Percentiles rank a stretch among this genome's conserved stretches.
Conservation (phyloP, 2,113 vertebrate species). For the Daubentonia madagascariensis region DNA sequence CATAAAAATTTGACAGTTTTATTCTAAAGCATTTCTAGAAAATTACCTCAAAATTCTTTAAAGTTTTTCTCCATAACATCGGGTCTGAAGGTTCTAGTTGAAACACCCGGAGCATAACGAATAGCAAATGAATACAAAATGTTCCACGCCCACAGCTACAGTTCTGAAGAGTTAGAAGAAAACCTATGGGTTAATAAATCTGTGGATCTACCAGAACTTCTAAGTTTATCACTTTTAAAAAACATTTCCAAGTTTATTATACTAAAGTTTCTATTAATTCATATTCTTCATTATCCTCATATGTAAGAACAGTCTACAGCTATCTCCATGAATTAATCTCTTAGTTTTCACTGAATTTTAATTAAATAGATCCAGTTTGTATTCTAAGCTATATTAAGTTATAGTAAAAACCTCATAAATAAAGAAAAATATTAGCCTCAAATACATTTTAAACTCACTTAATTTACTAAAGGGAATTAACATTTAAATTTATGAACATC, state of each 20-base stretch:
- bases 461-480: neutral
- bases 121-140: slow-evolving; percentile 92
- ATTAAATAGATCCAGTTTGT: neutral
- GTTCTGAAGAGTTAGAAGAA: slow-evolving; percentile 83
- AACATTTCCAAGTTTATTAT: neutral
- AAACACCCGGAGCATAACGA: slow-evolving; percentile 93
- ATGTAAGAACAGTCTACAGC: neutral
- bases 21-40: neutral
- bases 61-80: slow-evolving; percentile 92
- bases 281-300: neutral
- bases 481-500: neutral
- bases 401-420: neutral
- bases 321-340: neutral
- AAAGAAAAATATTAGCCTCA: neutral
- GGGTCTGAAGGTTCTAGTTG: slow-evolving; percentile 91
- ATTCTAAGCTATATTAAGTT: neutral
- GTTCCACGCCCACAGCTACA: slow-evolving; percentile 94
- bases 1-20: neutral
- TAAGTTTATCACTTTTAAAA: neutral
- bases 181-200: neutral
- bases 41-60: slow-evolving; percentile 94
- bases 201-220: neutral
- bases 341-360: neutral
- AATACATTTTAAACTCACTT: neutral
- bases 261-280: neutral